These are phyloP conservation scores for Odocoileus hemionus DNA, from an alignment of 2,113 vertebrate species.

Conservation along the genomic window DNA sequence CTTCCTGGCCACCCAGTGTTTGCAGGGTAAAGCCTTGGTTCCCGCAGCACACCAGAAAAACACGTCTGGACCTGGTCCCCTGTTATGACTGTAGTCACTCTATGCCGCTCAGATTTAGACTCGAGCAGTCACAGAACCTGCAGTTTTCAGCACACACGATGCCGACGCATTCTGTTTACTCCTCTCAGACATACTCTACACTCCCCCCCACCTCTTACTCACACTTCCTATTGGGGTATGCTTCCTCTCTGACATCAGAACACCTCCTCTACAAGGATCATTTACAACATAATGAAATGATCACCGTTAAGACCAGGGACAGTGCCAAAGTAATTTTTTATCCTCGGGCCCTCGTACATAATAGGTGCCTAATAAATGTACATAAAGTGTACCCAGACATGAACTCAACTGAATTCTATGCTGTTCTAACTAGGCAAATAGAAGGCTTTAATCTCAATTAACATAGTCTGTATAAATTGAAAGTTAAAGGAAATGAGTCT, in stretches of 20 bases:
- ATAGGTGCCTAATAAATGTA: neutral
- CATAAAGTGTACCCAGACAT: neutral
- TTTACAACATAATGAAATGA: neutral
- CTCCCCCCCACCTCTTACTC: neutral
- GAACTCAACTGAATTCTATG: neutral
- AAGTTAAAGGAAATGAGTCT: constrained; percentile 16
- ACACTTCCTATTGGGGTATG: neutral
- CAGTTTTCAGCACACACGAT: neutral
- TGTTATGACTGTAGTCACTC: neutral
- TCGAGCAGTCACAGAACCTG: neutral
- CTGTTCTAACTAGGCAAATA: neutral
- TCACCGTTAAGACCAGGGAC: neutral
- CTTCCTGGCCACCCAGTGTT: neutral
- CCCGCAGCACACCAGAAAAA: neutral
- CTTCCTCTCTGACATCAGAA: neutral
- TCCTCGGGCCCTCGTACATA: neutral
- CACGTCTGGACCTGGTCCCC: neutral
- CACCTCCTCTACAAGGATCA: neutral
- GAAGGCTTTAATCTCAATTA: neutral
- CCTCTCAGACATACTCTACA: neutral
- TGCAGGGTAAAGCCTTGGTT: neutral
- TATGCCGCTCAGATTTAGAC: neutral
- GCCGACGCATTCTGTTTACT: neutral
- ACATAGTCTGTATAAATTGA: neutral
- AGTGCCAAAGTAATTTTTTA: neutral